phyloP scores from a whole-genome alignment of 2,113 vertebrate genomes.

The Etia nguti region DNA sequence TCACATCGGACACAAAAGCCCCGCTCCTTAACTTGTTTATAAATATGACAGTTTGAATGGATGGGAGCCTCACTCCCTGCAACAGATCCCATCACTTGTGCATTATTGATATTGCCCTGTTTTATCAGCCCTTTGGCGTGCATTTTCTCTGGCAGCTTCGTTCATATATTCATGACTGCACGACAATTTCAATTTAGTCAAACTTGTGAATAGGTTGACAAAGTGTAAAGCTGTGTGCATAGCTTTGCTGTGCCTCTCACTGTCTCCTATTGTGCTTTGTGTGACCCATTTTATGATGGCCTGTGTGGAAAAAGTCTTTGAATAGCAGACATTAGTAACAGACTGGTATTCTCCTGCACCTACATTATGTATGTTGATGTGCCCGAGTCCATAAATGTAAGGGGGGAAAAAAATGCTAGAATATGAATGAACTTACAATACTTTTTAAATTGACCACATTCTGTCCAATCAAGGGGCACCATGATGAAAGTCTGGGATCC shows the following conservation, averaged over 20 bases:
- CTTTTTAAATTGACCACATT: neutral
- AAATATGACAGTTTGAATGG: slow-evolving; percentile 13
- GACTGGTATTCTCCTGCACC: neutral
- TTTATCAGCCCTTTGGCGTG: slow-evolving; percentile 28
- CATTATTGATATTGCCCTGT: slow-evolving; percentile 56
- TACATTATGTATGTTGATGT: neutral
- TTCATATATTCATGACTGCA: slow-evolving; percentile 43
- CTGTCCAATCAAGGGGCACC: neutral
- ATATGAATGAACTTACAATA: neutral
- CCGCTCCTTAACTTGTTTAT: neutral
- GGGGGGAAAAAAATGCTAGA: neutral
- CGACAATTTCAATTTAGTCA: slow-evolving; percentile 34
- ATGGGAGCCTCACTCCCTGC: neutral
- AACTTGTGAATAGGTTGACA: slow-evolving; percentile 11
- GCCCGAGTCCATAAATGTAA: neutral
- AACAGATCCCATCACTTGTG: slow-evolving; percentile 30
- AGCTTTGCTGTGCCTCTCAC: neutral
- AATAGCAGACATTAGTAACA: neutral
- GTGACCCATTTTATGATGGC: neutral
- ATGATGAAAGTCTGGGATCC: neutral
- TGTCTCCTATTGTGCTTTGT: neutral
- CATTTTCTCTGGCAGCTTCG: slow-evolving; percentile 2
- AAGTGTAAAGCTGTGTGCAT: neutral
- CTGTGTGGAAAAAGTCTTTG: neutral
- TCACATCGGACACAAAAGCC: slow-evolving; percentile 25